Percentiles rank a stretch among this genome's conserved stretches.
These are phyloP conservation scores for Enteromius viviparus DNA, from an alignment of 2,797 vertebrate species.

Conservation along the genomic window DNA sequence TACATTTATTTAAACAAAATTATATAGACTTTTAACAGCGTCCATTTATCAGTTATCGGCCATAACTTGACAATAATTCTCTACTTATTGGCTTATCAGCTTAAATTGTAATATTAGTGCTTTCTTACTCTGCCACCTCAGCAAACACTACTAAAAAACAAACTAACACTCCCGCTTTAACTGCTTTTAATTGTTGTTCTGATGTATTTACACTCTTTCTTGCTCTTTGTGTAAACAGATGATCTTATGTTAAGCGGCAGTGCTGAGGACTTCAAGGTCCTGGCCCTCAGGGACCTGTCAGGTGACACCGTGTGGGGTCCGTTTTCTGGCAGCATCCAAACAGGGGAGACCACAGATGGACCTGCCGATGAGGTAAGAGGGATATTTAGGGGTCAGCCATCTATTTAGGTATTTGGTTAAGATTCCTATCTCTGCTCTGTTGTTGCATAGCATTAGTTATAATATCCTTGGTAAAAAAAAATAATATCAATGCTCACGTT, in stretches of 20 bases:
- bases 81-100: background rate
- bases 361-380: slow-evolving; percentile 72
- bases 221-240: slow-evolving; percentile 70
- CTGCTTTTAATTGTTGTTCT: slow-evolving; percentile 1
- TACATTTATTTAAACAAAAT: background rate
- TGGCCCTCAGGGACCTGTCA: slow-evolving; percentile 72
- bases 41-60: background rate
- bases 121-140: background rate
- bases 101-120: background rate
- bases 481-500: background rate
- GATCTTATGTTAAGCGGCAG: slow-evolving; percentile 78
- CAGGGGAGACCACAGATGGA: slow-evolving; percentile 67
- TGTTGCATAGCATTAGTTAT: background rate
- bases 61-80: background rate
- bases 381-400: slow-evolving; percentile 55
- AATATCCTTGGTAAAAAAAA: background rate
- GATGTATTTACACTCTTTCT: background rate
- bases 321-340: slow-evolving; percentile 82
- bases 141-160: background rate
- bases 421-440: slow-evolving; percentile 2
- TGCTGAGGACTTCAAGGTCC: slow-evolving; percentile 71
- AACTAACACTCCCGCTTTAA: background rate
- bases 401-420: slow-evolving; percentile 19
- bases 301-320: slow-evolving; percentile 88
- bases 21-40: background rate